Base-by-base conservation (phyloP, 2,797 vertebrate species). In the Acipenser oxyrinchus region DNA sequence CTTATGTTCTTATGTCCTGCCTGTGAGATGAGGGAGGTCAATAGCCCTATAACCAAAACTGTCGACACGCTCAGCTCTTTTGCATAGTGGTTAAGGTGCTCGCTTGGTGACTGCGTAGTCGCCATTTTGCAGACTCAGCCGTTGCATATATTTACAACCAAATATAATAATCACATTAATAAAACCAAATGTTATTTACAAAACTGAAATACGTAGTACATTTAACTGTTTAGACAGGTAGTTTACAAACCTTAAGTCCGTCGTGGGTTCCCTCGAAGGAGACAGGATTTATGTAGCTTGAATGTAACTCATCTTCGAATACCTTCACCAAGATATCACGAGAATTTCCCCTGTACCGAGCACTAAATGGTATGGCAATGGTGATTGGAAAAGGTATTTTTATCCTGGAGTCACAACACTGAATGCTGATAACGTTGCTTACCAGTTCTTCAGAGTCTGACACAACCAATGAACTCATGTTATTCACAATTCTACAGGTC, bases 251-350 rank as follows among this genome's bases (percentile, higher is more conserved):
- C 88, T 90, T 89, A 18, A 76, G 79, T 49, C 80, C 86, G 74
- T 82, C 82, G 48, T 82, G 87, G 5, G 71, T 73, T 62, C 81
- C 82, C 68, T 95, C 91, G 48, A 87, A 83, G 51, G 85, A 85
- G 66, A 78, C 10, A 1, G 93, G 92, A 49, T 79, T 83, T 75
- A 95, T 52, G 71, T 93, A 94, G 72, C 83, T 90, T 49, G 84
- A 78, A 23, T 85, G 83, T 72, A 85, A 79, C 57, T 85, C 85
- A 57, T 18, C 51, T 1, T 94, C 86, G 2, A 84, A 82, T 58
- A 91, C 70, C 78, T 96, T 97, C 63, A 97, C 90, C 51, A 88
- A 73, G 6, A 93, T 74, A 0, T 94, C 92, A 72, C 81, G 79
- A 72, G 92, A 93, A 84, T 81, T 91, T 74, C 91, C 86, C 62